These are phyloP conservation scores for Cheirogaleus major DNA, from an alignment of 2,797 vertebrate species.

Conservation along the genomic window DNA sequence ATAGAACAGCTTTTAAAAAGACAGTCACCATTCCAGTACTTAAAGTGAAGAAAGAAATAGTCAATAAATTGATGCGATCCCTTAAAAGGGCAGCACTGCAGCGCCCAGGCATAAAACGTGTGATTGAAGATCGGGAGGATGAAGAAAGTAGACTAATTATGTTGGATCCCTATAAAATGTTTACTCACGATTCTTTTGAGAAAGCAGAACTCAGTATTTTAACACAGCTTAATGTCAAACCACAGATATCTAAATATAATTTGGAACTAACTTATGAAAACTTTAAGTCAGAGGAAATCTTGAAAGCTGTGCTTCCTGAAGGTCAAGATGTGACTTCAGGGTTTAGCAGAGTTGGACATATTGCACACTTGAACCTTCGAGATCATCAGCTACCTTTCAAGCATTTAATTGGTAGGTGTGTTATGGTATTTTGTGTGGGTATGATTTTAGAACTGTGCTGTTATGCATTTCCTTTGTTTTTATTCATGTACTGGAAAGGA, in stretches of 20 bases:
- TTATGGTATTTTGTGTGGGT: background rate
- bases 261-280: conserved; percentile 93
- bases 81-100: conserved; percentile 90
- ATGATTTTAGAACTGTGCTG: too few species aligned
- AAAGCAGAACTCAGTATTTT: conserved; percentile 88
- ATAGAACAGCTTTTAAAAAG: conserved; percentile 93
- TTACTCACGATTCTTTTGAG: conserved; percentile 85
- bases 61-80: conserved; percentile 89
- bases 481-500: background rate
- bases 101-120: conserved; percentile 91
- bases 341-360: conserved; percentile 97
- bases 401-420: conserved; percentile 94
- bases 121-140: conserved; percentile 88
- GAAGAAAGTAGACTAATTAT: conserved; percentile 89
- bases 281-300: conserved; percentile 95
- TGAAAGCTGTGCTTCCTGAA: conserved; percentile 94
- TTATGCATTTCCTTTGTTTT: too few species aligned
- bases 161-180: conserved; percentile 91
- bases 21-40: conserved; percentile 92
- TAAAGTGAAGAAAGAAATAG: conserved; percentile 88
- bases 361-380: conserved; percentile 96
- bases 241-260: conserved; percentile 87
- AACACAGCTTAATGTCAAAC: conserved; percentile 84
- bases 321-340: conserved; percentile 94
- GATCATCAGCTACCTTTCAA: conserved; percentile 96